phyloP scores from a whole-genome alignment of 2,888 invertebrate genomes.

The Phania funesta region DNA sequence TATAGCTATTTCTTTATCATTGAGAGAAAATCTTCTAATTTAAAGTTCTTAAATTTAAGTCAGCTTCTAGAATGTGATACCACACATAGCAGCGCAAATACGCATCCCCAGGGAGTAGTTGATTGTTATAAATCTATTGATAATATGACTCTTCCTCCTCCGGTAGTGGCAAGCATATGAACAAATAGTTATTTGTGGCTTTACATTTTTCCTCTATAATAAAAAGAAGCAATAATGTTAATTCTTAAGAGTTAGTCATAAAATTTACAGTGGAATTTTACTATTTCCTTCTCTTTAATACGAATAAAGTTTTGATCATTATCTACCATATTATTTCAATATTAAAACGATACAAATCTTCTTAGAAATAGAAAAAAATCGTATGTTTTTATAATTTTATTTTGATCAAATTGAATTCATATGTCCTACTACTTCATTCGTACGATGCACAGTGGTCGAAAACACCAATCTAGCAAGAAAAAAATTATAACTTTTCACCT shows the following conservation, averaged over 20 bases:
- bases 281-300: constrained; percentile 48
- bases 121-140: constrained; percentile 20
- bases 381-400: too few relatives aligned
- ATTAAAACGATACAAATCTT: neutral
- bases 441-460: too few relatives aligned
- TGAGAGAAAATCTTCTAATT: constrained; percentile 47
- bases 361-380: too few relatives aligned
- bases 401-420: too few relatives aligned
- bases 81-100: neutral
- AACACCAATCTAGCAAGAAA: too few relatives aligned
- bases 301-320: constrained; percentile 11
- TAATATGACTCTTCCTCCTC: constrained; percentile 50
- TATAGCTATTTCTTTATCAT: constrained; percentile 30
- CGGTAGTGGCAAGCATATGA: constrained; percentile 14
- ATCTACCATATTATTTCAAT: neutral
- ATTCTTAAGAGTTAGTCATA: constrained; percentile 58
- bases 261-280: constrained; percentile 51
- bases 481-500: too few relatives aligned
- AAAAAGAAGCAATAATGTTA: neutral
- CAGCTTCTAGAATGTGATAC: constrained; percentile 28
- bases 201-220: neutral
- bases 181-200: neutral
- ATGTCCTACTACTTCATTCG: too few relatives aligned
- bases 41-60: constrained; percentile 41
- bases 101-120: too few relatives aligned